These are phyloP conservation scores for Vultur gryphus DNA, from an alignment of 2,797 vertebrate genomes.

Conservation along the genomic window DNA sequence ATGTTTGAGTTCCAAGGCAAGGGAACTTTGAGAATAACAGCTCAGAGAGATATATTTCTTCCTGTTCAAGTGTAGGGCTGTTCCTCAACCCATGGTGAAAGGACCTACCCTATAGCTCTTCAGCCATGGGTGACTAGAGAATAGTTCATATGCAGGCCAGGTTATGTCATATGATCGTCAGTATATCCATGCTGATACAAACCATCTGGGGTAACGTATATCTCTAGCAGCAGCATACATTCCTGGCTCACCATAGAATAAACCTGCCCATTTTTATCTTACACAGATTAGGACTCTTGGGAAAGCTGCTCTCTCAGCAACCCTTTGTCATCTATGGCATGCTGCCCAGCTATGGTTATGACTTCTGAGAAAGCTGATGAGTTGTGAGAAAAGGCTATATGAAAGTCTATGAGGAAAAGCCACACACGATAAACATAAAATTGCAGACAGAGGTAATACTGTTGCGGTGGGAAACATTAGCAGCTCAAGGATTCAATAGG, in stretches of 20 bases:
- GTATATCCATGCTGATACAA: neutral
- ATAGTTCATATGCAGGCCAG: neutral
- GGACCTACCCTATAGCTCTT: neutral
- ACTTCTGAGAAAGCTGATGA: neutral
- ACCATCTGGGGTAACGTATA: neutral
- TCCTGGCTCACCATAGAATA: neutral
- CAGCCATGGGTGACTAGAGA: neutral
- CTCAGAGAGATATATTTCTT: neutral
- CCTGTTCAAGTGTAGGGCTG: neutral
- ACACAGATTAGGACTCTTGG: neutral
- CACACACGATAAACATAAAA: neutral
- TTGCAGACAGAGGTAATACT: neutral
- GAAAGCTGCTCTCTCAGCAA: neutral
- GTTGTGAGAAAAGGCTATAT: neutral
- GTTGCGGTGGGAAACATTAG: neutral
- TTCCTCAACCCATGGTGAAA: neutral
- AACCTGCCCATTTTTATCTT: neutral
- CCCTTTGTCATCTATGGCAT: neutral
- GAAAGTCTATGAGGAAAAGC: neutral
- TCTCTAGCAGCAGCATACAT: neutral
- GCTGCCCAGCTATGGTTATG: neutral
- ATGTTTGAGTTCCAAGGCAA: neutral
- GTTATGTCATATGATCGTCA: fast-evolving
- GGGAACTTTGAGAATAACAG: neutral
- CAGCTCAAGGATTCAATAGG: neutral